Evolutionary conservation across 2,113 vertebrate species (phyloP), one percentile per base, ranked within the genome.

Genomic region (Rhinolophus ferrumequinum): DNA sequence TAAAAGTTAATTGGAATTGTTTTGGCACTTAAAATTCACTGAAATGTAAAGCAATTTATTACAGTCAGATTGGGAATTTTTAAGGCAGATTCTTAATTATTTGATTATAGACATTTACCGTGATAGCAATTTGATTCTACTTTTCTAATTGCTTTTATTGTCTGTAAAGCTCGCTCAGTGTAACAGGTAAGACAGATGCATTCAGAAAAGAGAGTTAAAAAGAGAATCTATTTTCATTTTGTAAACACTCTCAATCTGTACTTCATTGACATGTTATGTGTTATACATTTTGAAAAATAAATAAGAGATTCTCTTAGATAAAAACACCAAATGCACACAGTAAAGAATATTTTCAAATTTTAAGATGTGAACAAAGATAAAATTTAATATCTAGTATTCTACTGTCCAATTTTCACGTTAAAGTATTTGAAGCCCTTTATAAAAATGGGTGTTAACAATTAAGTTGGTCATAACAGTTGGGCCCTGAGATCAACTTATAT

Each of bases 261-360:
- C n/a, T 54, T 92, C 62, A 60, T 90, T 44, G 73, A 28, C 8
- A 13, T 73, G 24, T 83, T 87, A n/a, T 44, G 1, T 88, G 50
- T 82, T 54, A 28, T 0, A 30, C 35, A 76, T 47, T 90, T 41
- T 92, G 18, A 86, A 13, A 88, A 84, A 44, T 81, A 88, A 84
- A 44, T 84, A 8, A 85, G 38, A 88, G 18, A 47, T 91, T 83
- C 56, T 81, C 7, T 50, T 87, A 38, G 35, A 52, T 26, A 69
- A 52, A 86, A 75, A 30, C 56, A 67, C 24, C 15, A 64, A 77
- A 30, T 83, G 24, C 18, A 72, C 11, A 95, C 72, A 52, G 82
- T 72, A 92, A 95, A 88, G 35, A 56, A 73, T 97, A 72, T 73
- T 93, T 81, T 85, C 33, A 94, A 76, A 66, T 44, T 18, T 88